A percentile compares a stretch with the other conserved stretches of the same genome.
Conservation (phyloP, 2,888 invertebrate genomes). For the Allophyes oxyacanthae region DNA sequence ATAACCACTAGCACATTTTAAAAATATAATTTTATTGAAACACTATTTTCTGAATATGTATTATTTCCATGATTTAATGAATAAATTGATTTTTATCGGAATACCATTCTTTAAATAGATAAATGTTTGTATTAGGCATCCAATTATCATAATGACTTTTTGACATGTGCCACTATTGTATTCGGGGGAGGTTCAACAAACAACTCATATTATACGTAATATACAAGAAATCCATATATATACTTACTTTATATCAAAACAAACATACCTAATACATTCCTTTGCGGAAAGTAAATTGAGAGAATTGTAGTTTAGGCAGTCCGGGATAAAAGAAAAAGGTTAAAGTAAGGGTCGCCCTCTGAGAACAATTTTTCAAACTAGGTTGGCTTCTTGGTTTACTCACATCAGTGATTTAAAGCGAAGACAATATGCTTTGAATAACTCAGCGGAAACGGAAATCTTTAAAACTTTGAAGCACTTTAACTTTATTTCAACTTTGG, state of each 20-base stretch:
- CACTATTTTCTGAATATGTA: too few species aligned
- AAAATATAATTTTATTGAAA: too few species aligned
- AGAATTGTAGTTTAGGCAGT: slow-evolving; percentile 72
- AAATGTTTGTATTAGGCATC: too few species aligned
- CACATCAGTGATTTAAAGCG: slow-evolving; percentile 77
- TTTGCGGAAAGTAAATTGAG: slow-evolving; percentile 73
- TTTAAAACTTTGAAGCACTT: slow-evolving; percentile 47
- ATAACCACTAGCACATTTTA: too few species aligned
- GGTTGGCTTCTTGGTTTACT: slow-evolving; percentile 74
- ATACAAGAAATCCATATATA: neutral
- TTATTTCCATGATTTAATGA: too few species aligned
- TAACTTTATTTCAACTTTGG: slow-evolving; percentile 43
- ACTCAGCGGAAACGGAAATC: slow-evolving; percentile 47
- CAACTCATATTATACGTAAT: neutral
- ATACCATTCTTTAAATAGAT: too few species aligned
- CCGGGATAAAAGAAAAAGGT: slow-evolving; percentile 72
- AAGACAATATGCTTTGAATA: slow-evolving; percentile 57
- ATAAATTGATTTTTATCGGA: too few species aligned
- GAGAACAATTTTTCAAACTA: slow-evolving; percentile 83
- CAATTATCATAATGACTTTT: too few species aligned
- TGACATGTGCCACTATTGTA: too few species aligned
- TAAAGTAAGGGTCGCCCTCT: slow-evolving; percentile 69
- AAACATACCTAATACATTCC: slow-evolving; percentile 62
- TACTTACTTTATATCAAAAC: slow-evolving; percentile 18
- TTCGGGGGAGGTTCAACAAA: too few species aligned